Conservation (phyloP, 2,797 vertebrate genomes). For the Sphenodon punctatus region DNA sequence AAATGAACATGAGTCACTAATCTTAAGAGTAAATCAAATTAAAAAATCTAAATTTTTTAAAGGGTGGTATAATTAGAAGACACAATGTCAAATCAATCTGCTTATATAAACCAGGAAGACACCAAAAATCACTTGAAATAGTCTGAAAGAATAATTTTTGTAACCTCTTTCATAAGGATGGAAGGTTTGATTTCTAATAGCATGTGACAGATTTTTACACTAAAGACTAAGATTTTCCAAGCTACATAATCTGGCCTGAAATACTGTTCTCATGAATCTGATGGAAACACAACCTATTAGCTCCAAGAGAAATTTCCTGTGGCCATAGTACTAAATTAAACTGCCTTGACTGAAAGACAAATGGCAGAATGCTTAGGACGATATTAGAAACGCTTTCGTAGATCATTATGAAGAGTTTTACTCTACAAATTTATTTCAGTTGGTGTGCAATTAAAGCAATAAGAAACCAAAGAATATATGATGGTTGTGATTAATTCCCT, state of each 20-base stretch:
- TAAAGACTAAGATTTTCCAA: not conserved
- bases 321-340: not conserved
- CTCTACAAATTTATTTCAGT: not conserved
- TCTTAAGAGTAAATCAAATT: too few relatives aligned
- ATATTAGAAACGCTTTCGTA: not conserved
- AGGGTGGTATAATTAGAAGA: not conserved
- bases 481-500: not conserved
- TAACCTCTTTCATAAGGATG: not conserved
- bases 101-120: not conserved
- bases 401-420: not conserved
- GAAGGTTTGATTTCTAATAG: conserved; percentile 5
- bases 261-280: not conserved
- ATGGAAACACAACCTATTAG: not conserved
- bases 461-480: not conserved
- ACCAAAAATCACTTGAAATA: not conserved
- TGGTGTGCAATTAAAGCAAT: not conserved
- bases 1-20: not conserved
- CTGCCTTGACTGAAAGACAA: not conserved
- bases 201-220: not conserved
- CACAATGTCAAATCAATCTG: not conserved
- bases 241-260: not conserved
- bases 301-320: not conserved
- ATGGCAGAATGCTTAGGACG: not conserved
- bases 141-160: not conserved
- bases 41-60: not conserved